Conservation (phyloP, 2,888 invertebrate species). For the Galeruca laticollis region DNA sequence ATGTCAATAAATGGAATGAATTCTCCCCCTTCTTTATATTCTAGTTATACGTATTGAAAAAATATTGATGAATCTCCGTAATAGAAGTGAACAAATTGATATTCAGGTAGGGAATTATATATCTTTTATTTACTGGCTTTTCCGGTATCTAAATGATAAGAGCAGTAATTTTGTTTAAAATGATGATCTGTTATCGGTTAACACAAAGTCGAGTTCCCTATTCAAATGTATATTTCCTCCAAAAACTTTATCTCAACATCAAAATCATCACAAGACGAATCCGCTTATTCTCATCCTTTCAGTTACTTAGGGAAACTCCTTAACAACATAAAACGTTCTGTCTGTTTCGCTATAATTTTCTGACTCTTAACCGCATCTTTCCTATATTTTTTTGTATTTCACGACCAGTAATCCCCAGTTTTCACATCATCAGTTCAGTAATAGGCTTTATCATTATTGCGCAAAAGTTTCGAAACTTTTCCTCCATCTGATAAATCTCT, state of each 20-base stretch:
- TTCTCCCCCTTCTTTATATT: too few relatives aligned
- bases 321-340: slow-evolving; percentile 3
- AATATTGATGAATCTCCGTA: too few relatives aligned
- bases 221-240: background rate
- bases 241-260: background rate
- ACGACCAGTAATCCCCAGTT: slow-evolving; percentile 17
- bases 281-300: background rate
- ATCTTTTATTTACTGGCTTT: too few relatives aligned
- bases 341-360: slow-evolving; percentile 23
- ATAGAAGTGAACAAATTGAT: too few relatives aligned
- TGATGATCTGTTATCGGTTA: too few relatives aligned
- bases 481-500: slow-evolving; percentile 37
- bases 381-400: slow-evolving; percentile 26
- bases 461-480: slow-evolving; percentile 47
- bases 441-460: slow-evolving; percentile 47
- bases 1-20: too few relatives aligned
- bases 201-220: background rate
- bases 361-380: slow-evolving; percentile 3
- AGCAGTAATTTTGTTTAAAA: too few relatives aligned
- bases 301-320: background rate
- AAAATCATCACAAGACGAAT: slow-evolving; percentile 5
- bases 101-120: too few relatives aligned
- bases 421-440: slow-evolving; percentile 46
- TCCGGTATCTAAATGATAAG: background rate
- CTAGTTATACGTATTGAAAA: too few relatives aligned